phyloP scores from a whole-genome alignment of 2,888 invertebrate genomes.

The Sphaerophoria rueppellii region DNA sequence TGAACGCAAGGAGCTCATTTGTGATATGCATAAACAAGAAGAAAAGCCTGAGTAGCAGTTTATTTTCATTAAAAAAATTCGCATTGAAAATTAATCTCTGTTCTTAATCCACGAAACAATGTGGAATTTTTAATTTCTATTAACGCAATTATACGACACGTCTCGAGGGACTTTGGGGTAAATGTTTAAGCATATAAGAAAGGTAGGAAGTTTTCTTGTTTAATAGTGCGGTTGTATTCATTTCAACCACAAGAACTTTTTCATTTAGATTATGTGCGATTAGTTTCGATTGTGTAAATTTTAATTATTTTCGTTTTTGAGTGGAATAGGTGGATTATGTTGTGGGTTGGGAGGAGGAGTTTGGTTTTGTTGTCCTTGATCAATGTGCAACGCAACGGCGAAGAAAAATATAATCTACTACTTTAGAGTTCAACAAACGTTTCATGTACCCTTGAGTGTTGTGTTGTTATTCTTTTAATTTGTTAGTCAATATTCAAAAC shows the following conservation, averaged over 20 bases:
- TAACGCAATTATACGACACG: conserved; percentile 25
- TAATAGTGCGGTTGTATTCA: background rate
- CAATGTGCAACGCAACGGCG: no score
- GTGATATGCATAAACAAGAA: background rate
- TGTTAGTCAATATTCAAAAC: conserved; percentile 40
- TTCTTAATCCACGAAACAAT: conserved; percentile 20
- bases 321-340: no score
- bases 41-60: conserved; percentile 2
- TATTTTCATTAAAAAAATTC: conserved; percentile 30
- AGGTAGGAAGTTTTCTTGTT: background rate
- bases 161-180: background rate
- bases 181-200: background rate
- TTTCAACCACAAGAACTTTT: background rate
- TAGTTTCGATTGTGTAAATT: no score
- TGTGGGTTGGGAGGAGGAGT: no score
- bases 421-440: no score
- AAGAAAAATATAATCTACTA: no score
- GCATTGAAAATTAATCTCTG: conserved; percentile 21
- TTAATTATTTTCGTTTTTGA: no score
- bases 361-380: no score
- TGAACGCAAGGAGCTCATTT: background rate
- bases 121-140: conserved; percentile 28
- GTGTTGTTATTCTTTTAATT: conserved; percentile 46
- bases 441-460: no score
- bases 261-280: background rate